These are phyloP conservation scores for Harmothoe impar DNA, from an alignment of 2,888 invertebrate genomes.

Conservation along the genomic window DNA sequence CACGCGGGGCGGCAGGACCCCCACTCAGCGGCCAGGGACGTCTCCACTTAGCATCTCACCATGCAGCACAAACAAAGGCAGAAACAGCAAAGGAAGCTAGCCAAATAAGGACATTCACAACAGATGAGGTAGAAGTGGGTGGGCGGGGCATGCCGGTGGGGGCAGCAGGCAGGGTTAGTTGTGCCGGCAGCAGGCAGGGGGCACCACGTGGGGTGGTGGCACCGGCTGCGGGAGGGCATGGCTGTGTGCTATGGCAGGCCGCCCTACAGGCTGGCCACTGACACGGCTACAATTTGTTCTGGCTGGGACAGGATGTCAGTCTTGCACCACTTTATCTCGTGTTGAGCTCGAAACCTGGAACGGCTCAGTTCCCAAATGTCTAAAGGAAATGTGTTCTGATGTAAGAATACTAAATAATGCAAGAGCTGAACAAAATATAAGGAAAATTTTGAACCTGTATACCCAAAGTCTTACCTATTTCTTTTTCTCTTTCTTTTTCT, in stretches of 20 bases:
- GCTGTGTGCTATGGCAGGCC: no score
- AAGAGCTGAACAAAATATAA: slow-evolving; percentile 59
- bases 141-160: no score
- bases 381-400: slow-evolving; percentile 52
- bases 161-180: no score
- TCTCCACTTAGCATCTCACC: no score
- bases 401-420: slow-evolving; percentile 56
- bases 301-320: neutral
- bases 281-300: no score
- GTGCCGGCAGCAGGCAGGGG: no score
- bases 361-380: slow-evolving; percentile 37
- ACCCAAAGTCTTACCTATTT: slow-evolving; percentile 60
- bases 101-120: slow-evolving; percentile 43
- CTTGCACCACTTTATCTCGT: slow-evolving; percentile 61
- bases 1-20: neutral
- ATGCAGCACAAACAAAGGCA: slow-evolving; percentile 25
- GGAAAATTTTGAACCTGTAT: slow-evolving; percentile 63
- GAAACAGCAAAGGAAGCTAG: neutral
- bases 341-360: slow-evolving; percentile 13
- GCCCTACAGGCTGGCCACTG: no score
- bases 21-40: no score
- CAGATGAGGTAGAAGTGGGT: neutral
- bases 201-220: no score
- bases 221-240: no score
- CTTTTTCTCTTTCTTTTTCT: slow-evolving; percentile 62